These are phyloP conservation scores for Zaprionus obscuricornis DNA, from an alignment of 2,888 invertebrate species.

Conservation along the genomic window DNA sequence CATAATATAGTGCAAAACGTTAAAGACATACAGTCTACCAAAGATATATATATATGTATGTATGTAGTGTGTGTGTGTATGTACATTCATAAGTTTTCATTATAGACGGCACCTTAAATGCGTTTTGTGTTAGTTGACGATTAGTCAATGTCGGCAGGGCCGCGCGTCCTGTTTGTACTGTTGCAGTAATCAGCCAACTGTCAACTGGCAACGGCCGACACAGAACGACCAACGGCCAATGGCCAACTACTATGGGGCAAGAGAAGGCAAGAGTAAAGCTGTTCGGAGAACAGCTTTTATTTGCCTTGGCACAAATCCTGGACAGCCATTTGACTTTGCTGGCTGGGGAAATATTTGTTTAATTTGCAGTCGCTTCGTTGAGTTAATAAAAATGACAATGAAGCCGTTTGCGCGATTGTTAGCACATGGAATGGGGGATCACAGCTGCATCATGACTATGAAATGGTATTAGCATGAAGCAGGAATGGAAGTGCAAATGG, in stretches of 20 bases:
- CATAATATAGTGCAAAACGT: neutral
- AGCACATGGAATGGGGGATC: slow-evolving; percentile 11
- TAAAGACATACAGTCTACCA: neutral
- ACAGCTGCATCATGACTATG: neutral
- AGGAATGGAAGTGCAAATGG: neutral
- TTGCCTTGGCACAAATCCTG: slow-evolving; percentile 70
- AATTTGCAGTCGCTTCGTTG: slow-evolving; percentile 62
- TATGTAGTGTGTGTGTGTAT: slow-evolving; percentile 10
- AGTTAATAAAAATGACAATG: slow-evolving; percentile 78
- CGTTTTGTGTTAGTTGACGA: slow-evolving; percentile 38
- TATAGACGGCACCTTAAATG: slow-evolving; percentile 45
- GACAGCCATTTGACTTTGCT: slow-evolving; percentile 62
- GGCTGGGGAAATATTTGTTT: slow-evolving; percentile 73
- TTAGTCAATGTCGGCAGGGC: slow-evolving; percentile 49
- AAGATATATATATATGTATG: slow-evolving; percentile 8
- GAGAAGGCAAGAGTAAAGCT: slow-evolving; percentile 19
- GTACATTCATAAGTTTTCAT: slow-evolving; percentile 48
- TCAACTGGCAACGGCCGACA: slow-evolving; percentile 13
- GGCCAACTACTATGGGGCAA: neutral
- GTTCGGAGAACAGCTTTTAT: slow-evolving; percentile 44
- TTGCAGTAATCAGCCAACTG: slow-evolving; percentile 69
- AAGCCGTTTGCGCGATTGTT: slow-evolving; percentile 52
- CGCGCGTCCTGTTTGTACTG: slow-evolving; percentile 54
- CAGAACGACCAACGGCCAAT: slow-evolving; percentile 1
- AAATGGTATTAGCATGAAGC: slow-evolving; percentile 8